These are phyloP conservation scores for Paratilapia polleni DNA, from an alignment of 2,113 vertebrate genomes.

Conservation along the genomic window DNA sequence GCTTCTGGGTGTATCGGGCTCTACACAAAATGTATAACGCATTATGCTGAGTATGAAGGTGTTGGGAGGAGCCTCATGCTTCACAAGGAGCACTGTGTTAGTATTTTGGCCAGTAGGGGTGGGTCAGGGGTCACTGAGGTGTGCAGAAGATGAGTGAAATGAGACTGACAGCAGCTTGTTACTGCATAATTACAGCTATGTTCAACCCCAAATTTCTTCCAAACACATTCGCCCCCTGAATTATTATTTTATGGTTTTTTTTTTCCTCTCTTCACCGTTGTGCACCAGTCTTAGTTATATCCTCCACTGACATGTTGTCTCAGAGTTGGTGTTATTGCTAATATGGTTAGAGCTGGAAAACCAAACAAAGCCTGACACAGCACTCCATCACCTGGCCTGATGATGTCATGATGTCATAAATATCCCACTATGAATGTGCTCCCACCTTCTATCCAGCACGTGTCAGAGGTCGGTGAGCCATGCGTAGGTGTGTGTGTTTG, in stretches of 20 bases:
- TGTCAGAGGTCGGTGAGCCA: slow-evolving; percentile 39
- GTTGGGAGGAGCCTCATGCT: slow-evolving; percentile 25
- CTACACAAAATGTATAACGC: background rate
- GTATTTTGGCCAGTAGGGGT: background rate
- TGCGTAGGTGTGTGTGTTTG: slow-evolving; percentile 14
- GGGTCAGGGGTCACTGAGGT: slow-evolving; percentile 38
- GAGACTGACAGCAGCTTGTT: slow-evolving; percentile 53
- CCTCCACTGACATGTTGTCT: slow-evolving; percentile 60
- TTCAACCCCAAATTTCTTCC: slow-evolving; percentile 30
- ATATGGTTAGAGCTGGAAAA: slow-evolving; percentile 66
- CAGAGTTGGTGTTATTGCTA: slow-evolving; percentile 51
- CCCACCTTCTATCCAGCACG: slow-evolving; percentile 25
- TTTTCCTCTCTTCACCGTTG: background rate
- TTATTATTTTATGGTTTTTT: slow-evolving; percentile 40
- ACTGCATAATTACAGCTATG: slow-evolving; percentile 35
- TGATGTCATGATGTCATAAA: slow-evolving; percentile 66
- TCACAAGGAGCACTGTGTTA: slow-evolving; percentile 40
- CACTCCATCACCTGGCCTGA: slow-evolving; percentile 66
- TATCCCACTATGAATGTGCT: slow-evolving; percentile 8
- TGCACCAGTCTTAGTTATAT: slow-evolving; percentile 22
- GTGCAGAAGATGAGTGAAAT: slow-evolving; percentile 21
- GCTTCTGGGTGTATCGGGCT: background rate
- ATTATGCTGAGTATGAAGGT: background rate
- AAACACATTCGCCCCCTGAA: background rate
- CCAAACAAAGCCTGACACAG: slow-evolving; percentile 63